Percentiles rank a stretch among this genome's conserved stretches.
Evolutionary conservation across 2,888 invertebrate genomes (phyloP).

Genomic region (Hermodice carunculata): DNA sequence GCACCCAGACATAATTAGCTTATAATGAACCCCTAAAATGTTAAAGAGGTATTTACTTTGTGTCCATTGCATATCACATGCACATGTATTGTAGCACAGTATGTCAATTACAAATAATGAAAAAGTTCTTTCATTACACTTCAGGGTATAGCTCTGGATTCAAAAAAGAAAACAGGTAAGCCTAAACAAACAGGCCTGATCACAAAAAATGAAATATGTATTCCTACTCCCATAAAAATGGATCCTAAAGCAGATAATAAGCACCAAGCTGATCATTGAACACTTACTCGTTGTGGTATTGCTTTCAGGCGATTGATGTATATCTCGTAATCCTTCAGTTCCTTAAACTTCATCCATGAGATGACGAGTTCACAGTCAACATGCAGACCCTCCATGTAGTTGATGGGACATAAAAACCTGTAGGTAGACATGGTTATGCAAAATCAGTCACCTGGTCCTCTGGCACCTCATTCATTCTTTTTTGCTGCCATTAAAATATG

Average conservation of each 20-base stretch:
- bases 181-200: neutral
- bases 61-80: slow-evolving; percentile 52
- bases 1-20: too few species aligned
- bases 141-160: slow-evolving; percentile 2
- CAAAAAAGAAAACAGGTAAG: neutral
- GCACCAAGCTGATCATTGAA: too few species aligned
- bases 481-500: too few species aligned
- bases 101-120: neutral
- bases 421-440: too few species aligned
- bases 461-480: too few species aligned
- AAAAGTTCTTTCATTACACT: neutral
- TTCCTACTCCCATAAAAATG: too few species aligned
- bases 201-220: too few species aligned
- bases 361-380: slow-evolving; percentile 48
- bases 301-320: slow-evolving; percentile 42
- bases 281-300: slow-evolving; percentile 43
- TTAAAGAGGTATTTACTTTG: slow-evolving; percentile 54
- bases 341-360: slow-evolving; percentile 47
- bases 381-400: slow-evolving; percentile 54
- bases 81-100: slow-evolving; percentile 37
- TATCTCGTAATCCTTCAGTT: slow-evolving; percentile 46
- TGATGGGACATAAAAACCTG: slow-evolving; percentile 53
- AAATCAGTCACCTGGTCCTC: too few species aligned
- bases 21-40: slow-evolving; percentile 60
- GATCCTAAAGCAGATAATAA: too few species aligned